These are phyloP conservation scores for Pachliopta kotzebuea DNA, from an alignment of 2,888 invertebrate species.

Conservation along the genomic window DNA sequence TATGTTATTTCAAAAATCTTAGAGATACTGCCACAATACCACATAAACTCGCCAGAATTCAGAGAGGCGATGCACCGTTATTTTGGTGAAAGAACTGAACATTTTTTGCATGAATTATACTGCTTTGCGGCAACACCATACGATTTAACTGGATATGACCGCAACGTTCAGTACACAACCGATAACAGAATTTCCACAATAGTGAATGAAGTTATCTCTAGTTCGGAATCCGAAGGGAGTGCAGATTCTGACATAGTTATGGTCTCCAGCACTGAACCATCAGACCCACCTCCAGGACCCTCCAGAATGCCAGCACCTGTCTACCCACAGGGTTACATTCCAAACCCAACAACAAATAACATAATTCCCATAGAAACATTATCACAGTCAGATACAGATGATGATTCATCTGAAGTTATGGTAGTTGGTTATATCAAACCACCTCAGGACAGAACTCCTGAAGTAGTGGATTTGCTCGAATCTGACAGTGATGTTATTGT, in stretches of 20 bases:
- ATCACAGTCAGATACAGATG: constrained; percentile 70
- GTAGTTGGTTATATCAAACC: constrained; percentile 85
- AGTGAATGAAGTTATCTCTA: constrained; percentile 79
- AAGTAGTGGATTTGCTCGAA: constrained; percentile 81
- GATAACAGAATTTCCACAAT: constrained; percentile 75
- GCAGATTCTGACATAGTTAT: constrained; percentile 63
- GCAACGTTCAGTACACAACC: constrained; percentile 84
- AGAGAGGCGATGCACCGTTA: constrained; percentile 84
- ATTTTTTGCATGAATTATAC: constrained; percentile 94
- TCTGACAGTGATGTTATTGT: constrained; percentile 77
- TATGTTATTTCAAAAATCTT: constrained; percentile 86
- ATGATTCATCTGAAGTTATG: constrained; percentile 79
- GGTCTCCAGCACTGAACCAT: constrained; percentile 56
- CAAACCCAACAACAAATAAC: constrained; percentile 43
- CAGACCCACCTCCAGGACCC: constrained; percentile 33
- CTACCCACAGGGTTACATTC: constrained; percentile 53
- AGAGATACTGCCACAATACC: constrained; percentile 83
- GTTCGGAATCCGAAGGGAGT: constrained; percentile 59
- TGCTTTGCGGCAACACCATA: constrained; percentile 93
- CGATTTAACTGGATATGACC: constrained; percentile 90
- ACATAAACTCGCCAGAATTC: constrained; percentile 86
- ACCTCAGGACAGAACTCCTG: constrained; percentile 83
- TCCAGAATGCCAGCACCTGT: constrained; percentile 41
- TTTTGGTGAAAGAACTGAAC: constrained; percentile 86
- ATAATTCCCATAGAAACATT: constrained; percentile 73